Evolutionary conservation across 2,797 vertebrate genomes (phyloP), one percentile per base, ranked within the genome.

Genomic region (Echiichthys vipera): DNA sequence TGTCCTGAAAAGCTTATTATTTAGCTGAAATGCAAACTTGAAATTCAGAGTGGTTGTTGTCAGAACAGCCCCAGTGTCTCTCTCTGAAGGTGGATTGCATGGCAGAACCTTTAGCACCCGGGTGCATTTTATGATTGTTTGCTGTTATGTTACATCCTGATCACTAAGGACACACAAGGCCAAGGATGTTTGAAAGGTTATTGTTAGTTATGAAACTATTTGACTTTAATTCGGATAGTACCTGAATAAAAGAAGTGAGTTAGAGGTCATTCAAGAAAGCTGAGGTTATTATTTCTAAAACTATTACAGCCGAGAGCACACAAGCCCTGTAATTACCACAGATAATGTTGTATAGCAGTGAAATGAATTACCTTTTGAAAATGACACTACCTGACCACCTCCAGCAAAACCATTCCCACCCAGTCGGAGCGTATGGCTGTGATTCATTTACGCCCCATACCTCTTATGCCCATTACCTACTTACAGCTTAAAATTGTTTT

Each of bases 401-500:
- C 43, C 57, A 78, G 69, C 45, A 56, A 51, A 72, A 67, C 7
- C 47, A 72, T 67, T 72, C 64, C 63, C 69, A 51, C 43, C 63
- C 45, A 73, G 57, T 57, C 30, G 30, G 68, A 4, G 53, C 2
- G 5, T 15, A 39, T 7, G 3, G 18, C 75, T 66, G 30, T 56
- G 66, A 78, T 66, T 72, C 43, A 78, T 67, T 67, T 78, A 50
- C 63, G 67, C 64, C 56, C 50, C 0, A 42, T 57, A 78, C 62
- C 57, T 34, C 40, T 53, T 51, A 59, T 53, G 27, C 51, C 40
- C 34, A 59, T 71, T 65, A 71, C 39, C 39, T 17, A 53, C 74
- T 70, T 50, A 43, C 24, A 61, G 61, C 61, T 59, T 59, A 40
- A 66, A 71, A 71, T 66, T 77, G 49, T 55, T 71, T 77, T 77